These are phyloP conservation scores for Caerostris extrusa DNA, from an alignment of 1,140 invertebrate species.

Conservation along the genomic window DNA sequence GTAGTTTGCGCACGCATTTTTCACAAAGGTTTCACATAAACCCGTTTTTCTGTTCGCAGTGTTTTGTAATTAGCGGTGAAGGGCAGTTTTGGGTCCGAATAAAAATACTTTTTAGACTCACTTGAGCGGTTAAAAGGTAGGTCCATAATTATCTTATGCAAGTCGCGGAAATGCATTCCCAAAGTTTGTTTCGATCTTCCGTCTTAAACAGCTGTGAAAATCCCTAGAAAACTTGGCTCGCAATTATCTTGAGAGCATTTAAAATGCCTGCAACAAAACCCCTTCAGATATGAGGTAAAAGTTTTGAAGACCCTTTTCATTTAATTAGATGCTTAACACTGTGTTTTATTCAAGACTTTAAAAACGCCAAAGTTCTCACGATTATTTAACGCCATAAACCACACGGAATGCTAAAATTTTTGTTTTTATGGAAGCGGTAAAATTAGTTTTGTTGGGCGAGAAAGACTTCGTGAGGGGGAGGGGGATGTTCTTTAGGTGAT, in stretches of 20 bases:
- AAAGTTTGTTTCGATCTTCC: slow-evolving; percentile 74
- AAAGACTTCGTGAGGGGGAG: slow-evolving; percentile 20
- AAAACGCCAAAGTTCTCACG: slow-evolving; percentile 68
- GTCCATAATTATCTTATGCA: slow-evolving; percentile 73
- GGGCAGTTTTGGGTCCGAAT: slow-evolving; percentile 58
- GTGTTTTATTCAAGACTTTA: slow-evolving; percentile 60
- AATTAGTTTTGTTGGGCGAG: slow-evolving; percentile 68
- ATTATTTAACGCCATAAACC: slow-evolving; percentile 72
- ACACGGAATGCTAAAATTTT: slow-evolving; percentile 33
- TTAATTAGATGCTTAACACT: slow-evolving; percentile 73
- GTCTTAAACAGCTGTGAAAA: slow-evolving; percentile 73
- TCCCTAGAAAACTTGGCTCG: slow-evolving; percentile 67
- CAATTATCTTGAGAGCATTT: slow-evolving; percentile 77
- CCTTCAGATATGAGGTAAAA: slow-evolving; percentile 69
- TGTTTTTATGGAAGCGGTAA: slow-evolving; percentile 54
- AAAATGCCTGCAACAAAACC: slow-evolving; percentile 72
- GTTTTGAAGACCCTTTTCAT: slow-evolving; percentile 73
- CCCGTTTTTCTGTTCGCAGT: slow-evolving; percentile 49
- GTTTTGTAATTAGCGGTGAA: slow-evolving; percentile 73
- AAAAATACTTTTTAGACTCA: slow-evolving; percentile 56
- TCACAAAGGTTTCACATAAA: slow-evolving; percentile 52
- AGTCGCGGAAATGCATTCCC: slow-evolving; percentile 71
- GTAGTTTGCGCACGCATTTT: slow-evolving; percentile 10
- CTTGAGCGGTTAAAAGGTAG: slow-evolving; percentile 66
- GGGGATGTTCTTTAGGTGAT: slow-evolving; percentile 57